Evolutionary conservation across 2,797 vertebrate genomes (phyloP), one percentile per base, ranked within the genome.

Genomic region (Myotis findleyi): DNA sequence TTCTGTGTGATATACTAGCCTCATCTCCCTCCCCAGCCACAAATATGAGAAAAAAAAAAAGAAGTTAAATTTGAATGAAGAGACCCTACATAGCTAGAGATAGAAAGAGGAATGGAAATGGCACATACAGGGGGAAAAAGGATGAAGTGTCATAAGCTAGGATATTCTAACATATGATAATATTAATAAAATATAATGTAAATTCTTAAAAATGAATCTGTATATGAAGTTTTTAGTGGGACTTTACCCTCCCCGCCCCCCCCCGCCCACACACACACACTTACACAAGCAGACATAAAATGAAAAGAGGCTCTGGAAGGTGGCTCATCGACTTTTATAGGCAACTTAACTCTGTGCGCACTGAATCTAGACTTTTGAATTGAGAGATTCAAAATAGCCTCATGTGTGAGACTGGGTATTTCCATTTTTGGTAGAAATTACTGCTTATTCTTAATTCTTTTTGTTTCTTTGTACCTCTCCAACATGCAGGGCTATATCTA

Each of bases 161-260:
- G 3, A 4, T 57, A 62, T 55, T 93, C 51, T 75, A 55, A 75
- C 5, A 66, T 59, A 49, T 36, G 14, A 30, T 91, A 64, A 38
- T 88, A 77, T n/a, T 55, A 82, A 38, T 81, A 93, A 89, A 72
- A 84, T 69, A n/a, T 41, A 89, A 69, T 87, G 2, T 47, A 72
- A 51, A 76, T 62, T 93, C 36, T 33, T 21, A 36, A 73, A 84
- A 76, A 64, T 21, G 18, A 64, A 41, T 77, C 13, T 77, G 11
- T 51, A 21, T 79, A 30, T 90, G 9, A 72, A 51, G 1, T 33
- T 87, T 66, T 68, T 64, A 64, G 4, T 38, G 59, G 17, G 1
- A 57, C 3, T 55, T 93, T 72, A 51, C 49, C 14, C 21, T n/a
- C n/a, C n/a, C n/a, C n/a, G n/a, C 27, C 4, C 17, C 2, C 6